A percentile compares a stretch with the other conserved stretches of the same genome.
phyloP scores from a whole-genome alignment of 53 echinoderm and acorn worm genomes.

The Holothuria leucospilota region DNA sequence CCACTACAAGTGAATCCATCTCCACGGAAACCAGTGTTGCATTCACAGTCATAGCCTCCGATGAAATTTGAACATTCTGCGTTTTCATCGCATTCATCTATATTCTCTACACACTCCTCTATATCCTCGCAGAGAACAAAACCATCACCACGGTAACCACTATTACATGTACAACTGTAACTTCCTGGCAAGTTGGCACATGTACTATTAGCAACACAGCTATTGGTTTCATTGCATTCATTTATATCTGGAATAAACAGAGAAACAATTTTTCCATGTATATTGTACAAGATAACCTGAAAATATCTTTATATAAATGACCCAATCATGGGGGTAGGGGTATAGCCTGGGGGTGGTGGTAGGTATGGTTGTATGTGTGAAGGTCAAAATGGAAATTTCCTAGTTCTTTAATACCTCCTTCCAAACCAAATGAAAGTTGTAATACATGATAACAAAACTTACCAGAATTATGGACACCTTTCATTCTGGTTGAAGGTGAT shows the following conservation, averaged over 20 bases:
- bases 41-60: conserved; percentile 69
- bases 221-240: conserved; percentile 66
- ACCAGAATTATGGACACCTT: no score
- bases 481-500: no score
- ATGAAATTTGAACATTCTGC: conserved; percentile 71
- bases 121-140: conserved; percentile 66
- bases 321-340: no score
- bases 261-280: neutral
- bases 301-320: no score
- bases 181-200: conserved; percentile 72
- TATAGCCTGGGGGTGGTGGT: no score
- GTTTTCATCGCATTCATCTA: conserved; percentile 61
- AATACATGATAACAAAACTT: no score
- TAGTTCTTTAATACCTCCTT: no score
- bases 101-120: conserved; percentile 78
- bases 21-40: conserved; percentile 67
- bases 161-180: conserved; percentile 69
- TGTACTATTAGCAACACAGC: conserved; percentile 58
- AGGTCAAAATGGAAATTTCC: no score
- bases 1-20: conserved; percentile 77
- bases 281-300: no score
- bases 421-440: no score
- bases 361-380: no score
- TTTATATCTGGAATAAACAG: conserved; percentile 72
- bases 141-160: conserved; percentile 82